These are phyloP conservation scores for Kuschelorhynchus macadamiae DNA, from an alignment of 2,888 invertebrate genomes.

Conservation along the genomic window DNA sequence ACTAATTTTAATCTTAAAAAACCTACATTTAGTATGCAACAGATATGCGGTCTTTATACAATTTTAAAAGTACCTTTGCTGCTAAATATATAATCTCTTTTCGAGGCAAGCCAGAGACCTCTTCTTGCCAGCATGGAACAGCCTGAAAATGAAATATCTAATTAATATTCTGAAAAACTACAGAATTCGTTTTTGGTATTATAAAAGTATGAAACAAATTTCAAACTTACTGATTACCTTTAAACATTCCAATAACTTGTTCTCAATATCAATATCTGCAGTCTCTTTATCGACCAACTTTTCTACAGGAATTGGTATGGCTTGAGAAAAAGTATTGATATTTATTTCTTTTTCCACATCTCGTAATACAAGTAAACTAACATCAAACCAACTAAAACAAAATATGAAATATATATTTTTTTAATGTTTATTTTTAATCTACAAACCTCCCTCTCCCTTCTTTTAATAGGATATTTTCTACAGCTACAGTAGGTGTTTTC, in stretches of 20 bases:
- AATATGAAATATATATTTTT: no score
- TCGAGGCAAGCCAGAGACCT: constrained; percentile 79
- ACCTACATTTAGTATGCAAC: no score
- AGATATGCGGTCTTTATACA: constrained; percentile 76
- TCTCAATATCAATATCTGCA: constrained; percentile 48
- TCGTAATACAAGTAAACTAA: constrained; percentile 79
- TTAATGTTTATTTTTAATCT: no score
- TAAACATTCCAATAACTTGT: constrained; percentile 55
- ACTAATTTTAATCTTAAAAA: no score
- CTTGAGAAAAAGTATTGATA: constrained; percentile 81
- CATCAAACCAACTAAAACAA: constrained; percentile 80
- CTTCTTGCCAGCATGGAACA: constrained; percentile 82
- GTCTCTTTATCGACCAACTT: constrained; percentile 53
- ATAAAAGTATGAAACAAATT: no score
- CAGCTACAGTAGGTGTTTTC: constrained; percentile 79
- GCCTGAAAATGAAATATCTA: constrained; percentile 71
- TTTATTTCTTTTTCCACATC: constrained; percentile 80
- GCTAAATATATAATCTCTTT: constrained; percentile 78
- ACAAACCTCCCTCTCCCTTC: constrained; percentile 74
- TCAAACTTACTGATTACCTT: no score
- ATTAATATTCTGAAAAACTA: no score
- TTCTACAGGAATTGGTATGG: constrained; percentile 78
- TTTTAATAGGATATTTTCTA: constrained; percentile 84
- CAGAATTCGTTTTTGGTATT: no score
- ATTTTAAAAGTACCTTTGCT: constrained; percentile 79